A percentile compares a stretch with the other conserved stretches of the same genome.
Evolutionary conservation across 2,888 invertebrate genomes (phyloP).

Genomic region (Amphipoea lucens): DNA sequence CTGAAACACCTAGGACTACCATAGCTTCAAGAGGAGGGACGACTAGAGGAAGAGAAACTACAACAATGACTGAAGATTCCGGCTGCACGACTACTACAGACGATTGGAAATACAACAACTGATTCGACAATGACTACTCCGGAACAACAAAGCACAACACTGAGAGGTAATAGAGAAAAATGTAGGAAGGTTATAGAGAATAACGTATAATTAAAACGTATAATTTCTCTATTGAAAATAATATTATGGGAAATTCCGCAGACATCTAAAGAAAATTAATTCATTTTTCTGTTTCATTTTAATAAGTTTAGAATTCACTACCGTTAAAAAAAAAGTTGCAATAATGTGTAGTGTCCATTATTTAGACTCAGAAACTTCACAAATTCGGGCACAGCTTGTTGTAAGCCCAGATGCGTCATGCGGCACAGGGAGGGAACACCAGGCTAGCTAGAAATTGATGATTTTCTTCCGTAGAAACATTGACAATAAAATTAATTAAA

Average conservation of each 20-base stretch:
- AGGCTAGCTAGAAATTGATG: not conserved
- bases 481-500: not conserved
- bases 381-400: not conserved
- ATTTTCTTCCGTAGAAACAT: not conserved
- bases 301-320: not conserved
- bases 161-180: constrained; percentile 15
- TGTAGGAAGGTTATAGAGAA: not conserved
- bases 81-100: not conserved
- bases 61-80: not conserved
- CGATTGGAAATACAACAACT: not conserved
- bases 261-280: not conserved
- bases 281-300: not conserved
- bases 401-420: not conserved
- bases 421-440: not conserved
- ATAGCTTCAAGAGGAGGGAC: not conserved
- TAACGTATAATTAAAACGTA: not conserved
- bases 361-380: not conserved
- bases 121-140: not conserved
- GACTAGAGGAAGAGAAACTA: too few species aligned
- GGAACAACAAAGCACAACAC: constrained; percentile 8
- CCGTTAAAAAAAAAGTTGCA: not conserved
- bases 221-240: not conserved
- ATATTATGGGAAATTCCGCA: not conserved
- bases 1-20: not conserved
- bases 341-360: not conserved